Evolutionary conservation across 2,888 invertebrate genomes (phyloP), one percentile per base, ranked within the genome.

Genomic region (Noctua janthe): DNA sequence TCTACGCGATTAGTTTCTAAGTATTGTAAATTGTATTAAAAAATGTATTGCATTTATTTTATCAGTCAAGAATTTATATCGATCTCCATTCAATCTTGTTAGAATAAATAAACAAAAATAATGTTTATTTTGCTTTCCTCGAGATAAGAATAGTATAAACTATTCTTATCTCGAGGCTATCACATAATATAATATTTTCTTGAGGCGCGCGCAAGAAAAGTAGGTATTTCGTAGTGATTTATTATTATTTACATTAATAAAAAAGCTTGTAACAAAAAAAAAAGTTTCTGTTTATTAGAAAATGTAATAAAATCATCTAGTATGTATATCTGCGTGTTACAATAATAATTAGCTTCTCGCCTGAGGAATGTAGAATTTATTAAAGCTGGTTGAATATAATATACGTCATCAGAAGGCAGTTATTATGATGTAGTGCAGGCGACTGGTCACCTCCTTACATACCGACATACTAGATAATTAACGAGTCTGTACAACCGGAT

Each of bases 401-500:
- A 35, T 62, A 74, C 59, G 74, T 85, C 75, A 66, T 43, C 59
- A 66, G 54, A 71, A 70, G 82, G 35, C 51, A 82, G 71, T 87
- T 56, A 83, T 87, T 81, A 86, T 82, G 76, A 80, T 49, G 66
- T 51, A 75, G 73, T 62, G 66, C 76, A 74, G 80, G 35, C 69
- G 69, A 59, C 72, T 83, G 62, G 76, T 76, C 77, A 80, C 85
- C 80, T 76, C 80, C 72, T 86, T 84, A 74, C 81, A 79, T 81
- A 87, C 83, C 84, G 80, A 83, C 84, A 80, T 74, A 86, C 73
- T 81, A 83, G 74, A 78, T 81, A 87, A 83, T 85, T 84, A 89
- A 80, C 29, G 86, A 84, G 86, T 77, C 78, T 84, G 81, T 76
- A 71, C 82, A 71, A 84, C 86, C 85, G 86, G 86, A 90, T 90